Percentiles rank a stretch among this genome's conserved stretches.
These are phyloP conservation scores for Lepidothrix coronata DNA, from an alignment of 2,113 vertebrate species.

Conservation along the genomic window DNA sequence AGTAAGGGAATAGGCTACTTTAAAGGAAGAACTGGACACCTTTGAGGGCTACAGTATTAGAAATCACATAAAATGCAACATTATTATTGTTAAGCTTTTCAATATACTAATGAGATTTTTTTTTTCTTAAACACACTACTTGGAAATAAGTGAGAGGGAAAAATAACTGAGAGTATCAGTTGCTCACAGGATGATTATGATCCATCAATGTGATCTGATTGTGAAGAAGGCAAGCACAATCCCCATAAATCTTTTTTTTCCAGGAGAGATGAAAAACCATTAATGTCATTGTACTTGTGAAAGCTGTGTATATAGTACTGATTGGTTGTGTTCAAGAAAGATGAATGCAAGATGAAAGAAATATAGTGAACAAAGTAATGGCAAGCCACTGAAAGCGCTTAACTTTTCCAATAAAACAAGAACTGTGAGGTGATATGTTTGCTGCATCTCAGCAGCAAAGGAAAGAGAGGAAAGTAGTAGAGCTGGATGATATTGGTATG, in stretches of 20 bases:
- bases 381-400: background rate
- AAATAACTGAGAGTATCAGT: background rate
- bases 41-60: background rate
- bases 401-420: background rate
- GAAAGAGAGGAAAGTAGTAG: background rate
- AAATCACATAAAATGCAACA: background rate
- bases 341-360: background rate
- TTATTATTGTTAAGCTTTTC: background rate
- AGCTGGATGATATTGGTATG: background rate
- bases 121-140: background rate
- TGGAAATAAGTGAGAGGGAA: background rate
- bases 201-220: background rate
- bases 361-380: background rate
- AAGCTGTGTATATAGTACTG: background rate
- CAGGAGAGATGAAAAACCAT: background rate
- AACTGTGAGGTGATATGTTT: background rate
- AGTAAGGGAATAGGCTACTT: background rate
- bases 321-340: background rate
- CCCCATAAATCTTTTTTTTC: background rate
- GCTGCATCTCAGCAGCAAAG: background rate
- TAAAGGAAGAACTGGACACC: background rate
- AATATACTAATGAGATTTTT: background rate
- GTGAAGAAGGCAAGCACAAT: background rate
- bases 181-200: background rate
- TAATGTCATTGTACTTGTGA: background rate